phyloP scores from a whole-genome alignment of 2,113 vertebrate species.

The Oreochromis aureus region DNA sequence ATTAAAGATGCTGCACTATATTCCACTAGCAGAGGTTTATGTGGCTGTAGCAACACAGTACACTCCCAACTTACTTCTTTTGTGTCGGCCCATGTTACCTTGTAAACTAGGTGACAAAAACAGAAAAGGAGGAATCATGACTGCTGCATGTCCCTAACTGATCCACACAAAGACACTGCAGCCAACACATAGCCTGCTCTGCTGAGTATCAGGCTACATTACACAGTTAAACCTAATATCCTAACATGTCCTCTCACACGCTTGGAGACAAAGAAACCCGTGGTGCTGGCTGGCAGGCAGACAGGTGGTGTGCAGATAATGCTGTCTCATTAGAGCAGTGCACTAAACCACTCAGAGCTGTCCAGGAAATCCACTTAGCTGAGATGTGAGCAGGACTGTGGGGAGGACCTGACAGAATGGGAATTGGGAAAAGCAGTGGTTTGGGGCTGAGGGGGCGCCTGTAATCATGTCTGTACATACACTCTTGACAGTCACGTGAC shows the following conservation, averaged over 20 bases:
- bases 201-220: neutral
- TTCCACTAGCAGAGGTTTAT: neutral
- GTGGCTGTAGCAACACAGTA: neutral
- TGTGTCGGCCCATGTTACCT: neutral
- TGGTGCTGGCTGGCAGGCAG: neutral
- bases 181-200: neutral
- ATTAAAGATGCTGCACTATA: neutral
- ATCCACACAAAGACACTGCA: neutral
- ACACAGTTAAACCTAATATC: neutral
- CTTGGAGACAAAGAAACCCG: neutral
- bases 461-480: neutral
- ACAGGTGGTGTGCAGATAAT: conserved; percentile 50
- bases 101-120: neutral
- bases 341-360: conserved; percentile 57
- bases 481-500: conserved; percentile 32
- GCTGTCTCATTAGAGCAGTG: conserved; percentile 40
- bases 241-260: neutral
- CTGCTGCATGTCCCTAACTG: neutral
- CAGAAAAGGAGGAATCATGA: neutral
- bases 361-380: conserved; percentile 61
- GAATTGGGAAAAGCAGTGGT: neutral
- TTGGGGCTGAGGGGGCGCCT: neutral
- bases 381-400: conserved; percentile 8
- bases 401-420: neutral
- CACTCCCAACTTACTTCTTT: neutral